Percentiles rank a stretch among this genome's conserved stretches.
Evolutionary conservation across 2,113 vertebrate species (phyloP).

Genomic region (Alethe castanea): DNA sequence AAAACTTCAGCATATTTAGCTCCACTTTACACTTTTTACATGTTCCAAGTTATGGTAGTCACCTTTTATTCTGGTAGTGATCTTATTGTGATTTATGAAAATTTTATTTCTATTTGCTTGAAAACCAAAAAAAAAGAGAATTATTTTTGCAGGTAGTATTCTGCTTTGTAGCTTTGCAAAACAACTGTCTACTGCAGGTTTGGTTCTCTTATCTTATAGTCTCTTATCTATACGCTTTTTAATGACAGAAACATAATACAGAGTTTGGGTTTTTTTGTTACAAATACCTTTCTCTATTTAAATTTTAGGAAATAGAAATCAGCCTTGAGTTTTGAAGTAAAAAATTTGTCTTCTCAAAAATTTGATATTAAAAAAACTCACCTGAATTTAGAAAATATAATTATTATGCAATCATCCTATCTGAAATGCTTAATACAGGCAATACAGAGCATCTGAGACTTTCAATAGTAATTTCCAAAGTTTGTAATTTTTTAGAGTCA

Average conservation of each 20-base stretch:
- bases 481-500: slow-evolving; percentile 4
- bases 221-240: not conserved
- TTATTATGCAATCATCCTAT: slow-evolving; percentile 17
- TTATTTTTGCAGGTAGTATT: not conserved
- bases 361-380: not conserved
- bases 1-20: not conserved
- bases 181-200: not conserved
- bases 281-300: not conserved
- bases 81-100: not conserved
- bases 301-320: not conserved
- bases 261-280: not conserved
- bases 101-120: not conserved
- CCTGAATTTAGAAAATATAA: not conserved
- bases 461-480: slow-evolving; percentile 47
- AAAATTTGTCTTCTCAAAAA: not conserved
- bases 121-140: not conserved
- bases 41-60: not conserved
- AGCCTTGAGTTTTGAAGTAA: not conserved
- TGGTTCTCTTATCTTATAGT: not conserved
- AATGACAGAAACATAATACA: not conserved
- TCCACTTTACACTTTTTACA: not conserved
- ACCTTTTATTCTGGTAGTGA: not conserved
- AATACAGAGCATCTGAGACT: slow-evolving; percentile 29
- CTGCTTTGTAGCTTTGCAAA: not conserved
- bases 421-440: slow-evolving; percentile 1